These are phyloP conservation scores for Hormiphora californensis DNA, from an alignment of 37 sponge, comb jelly and placozoan species.

Conservation along the genomic window DNA sequence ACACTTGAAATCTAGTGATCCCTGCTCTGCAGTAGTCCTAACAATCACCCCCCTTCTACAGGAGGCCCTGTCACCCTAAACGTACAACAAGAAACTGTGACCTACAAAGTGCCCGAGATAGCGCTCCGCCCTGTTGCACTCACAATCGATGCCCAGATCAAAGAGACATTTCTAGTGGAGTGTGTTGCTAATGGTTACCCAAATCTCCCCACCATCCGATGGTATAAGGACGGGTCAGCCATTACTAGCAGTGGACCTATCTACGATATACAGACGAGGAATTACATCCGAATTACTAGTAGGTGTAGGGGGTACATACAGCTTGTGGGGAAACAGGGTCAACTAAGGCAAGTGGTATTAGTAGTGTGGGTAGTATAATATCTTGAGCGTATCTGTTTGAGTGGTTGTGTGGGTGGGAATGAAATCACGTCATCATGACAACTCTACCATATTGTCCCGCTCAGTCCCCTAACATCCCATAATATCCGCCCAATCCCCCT, in stretches of 20 bases:
- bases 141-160: background rate
- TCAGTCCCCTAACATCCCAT: background rate
- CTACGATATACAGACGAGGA: background rate
- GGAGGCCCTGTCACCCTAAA: background rate
- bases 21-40: too few relatives aligned
- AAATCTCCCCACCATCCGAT: background rate
- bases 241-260: background rate
- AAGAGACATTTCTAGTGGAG: background rate
- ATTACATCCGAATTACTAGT: background rate
- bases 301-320: background rate
- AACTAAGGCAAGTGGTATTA: too few relatives aligned
- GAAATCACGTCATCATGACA: too few relatives aligned
- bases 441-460: too few relatives aligned
- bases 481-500: background rate
- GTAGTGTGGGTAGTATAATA: too few relatives aligned
- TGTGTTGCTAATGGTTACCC: constrained; percentile 21
- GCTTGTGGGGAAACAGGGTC: too few relatives aligned
- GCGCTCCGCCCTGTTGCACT: background rate
- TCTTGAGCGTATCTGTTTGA: too few relatives aligned
- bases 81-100: background rate
- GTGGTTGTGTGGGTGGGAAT: too few relatives aligned
- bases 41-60: too few relatives aligned
- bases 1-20: too few relatives aligned
- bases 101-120: background rate
- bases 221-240: background rate